Base-by-base conservation (phyloP, 1,140 invertebrate genomes). In the Pseudomyrmex cubaensis region DNA sequence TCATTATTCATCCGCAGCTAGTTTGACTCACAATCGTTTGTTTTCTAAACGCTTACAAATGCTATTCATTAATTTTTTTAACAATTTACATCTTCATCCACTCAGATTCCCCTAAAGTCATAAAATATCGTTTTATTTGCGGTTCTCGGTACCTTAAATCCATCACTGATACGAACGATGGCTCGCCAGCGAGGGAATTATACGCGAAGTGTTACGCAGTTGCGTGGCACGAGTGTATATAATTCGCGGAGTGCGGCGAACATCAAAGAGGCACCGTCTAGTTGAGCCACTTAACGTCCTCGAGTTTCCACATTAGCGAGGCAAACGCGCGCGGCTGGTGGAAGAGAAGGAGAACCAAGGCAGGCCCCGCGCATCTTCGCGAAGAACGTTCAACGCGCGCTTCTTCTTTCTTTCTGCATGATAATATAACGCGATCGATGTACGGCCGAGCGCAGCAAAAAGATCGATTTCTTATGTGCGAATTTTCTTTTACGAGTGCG, bases 301-400 rank as follows among this genome's bases (percentile, higher is more conserved):
- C 87, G 88, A 92, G 92, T 92, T 93, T 93, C 91, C 92, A 90
- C 91, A 93, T 93, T 93, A 92, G 91, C 90, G 90, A 91, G 90
- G 91, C 91, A 93, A 93, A 93, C 92, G 90, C 52, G 66, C 52
- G 66, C 44, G 64, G 0, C 52, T 13, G 15, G n/a, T 59, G 22
- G 10, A n/a, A 15, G 22, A 57, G 76, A 10, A 70, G 64, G 64
- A 17, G 52, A 54, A 56, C 22, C 59, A 35, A 35, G 35, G 5
- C 35, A 64, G 20, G 17, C 64, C 17, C 44, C 76, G 35, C 54
- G 70, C 54, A 78, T 78, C 76, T 78, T 57, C 54, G 15, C 75
- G 44, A 35, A 69, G 64, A 17, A 78, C 44, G 44, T 80, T 80
- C 44, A 48, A 59, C 22, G 64, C 54, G 25, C n/a, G 1, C 54